These are phyloP conservation scores for Lordiphosa collinella DNA, from an alignment of 1,140 invertebrate genomes.

Conservation along the genomic window DNA sequence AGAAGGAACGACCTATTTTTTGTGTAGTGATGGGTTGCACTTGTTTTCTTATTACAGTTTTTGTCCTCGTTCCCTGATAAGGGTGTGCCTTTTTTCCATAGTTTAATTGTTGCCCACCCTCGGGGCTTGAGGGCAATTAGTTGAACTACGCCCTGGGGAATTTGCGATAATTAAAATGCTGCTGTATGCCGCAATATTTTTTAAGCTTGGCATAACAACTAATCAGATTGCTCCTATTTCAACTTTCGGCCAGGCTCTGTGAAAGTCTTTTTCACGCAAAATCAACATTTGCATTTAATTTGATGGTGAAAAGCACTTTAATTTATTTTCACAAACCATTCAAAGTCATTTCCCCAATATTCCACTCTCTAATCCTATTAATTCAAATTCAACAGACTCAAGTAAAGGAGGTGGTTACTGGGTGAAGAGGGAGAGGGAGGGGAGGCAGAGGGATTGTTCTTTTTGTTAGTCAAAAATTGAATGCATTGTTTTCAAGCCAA, in stretches of 20 bases:
- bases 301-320: conserved; percentile 73
- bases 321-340: conserved; percentile 65
- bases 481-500: conserved; percentile 62
- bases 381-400: conserved; percentile 61
- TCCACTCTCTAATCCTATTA: conserved; percentile 63
- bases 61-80: conserved; percentile 9
- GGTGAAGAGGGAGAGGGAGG: background rate
- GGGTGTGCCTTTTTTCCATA: conserved; percentile 34
- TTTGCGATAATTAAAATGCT: conserved; percentile 73
- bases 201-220: conserved; percentile 53
- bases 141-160: conserved; percentile 68
- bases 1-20: conserved; percentile 1
- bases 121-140: conserved; percentile 57
- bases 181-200: conserved; percentile 75
- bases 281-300: conserved; percentile 74
- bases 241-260: conserved; percentile 29
- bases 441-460: conserved; percentile 31
- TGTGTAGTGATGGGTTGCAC: background rate
- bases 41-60: conserved; percentile 12
- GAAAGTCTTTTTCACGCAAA: conserved; percentile 28
- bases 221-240: conserved; percentile 76
- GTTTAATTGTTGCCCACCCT: conserved; percentile 60
- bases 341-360: conserved; percentile 41
- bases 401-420: conserved; percentile 13
- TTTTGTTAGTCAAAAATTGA: conserved; percentile 55